Evolutionary conservation across 2,888 invertebrate genomes (phyloP).

Genomic region (Chloroclysta siterata): DNA sequence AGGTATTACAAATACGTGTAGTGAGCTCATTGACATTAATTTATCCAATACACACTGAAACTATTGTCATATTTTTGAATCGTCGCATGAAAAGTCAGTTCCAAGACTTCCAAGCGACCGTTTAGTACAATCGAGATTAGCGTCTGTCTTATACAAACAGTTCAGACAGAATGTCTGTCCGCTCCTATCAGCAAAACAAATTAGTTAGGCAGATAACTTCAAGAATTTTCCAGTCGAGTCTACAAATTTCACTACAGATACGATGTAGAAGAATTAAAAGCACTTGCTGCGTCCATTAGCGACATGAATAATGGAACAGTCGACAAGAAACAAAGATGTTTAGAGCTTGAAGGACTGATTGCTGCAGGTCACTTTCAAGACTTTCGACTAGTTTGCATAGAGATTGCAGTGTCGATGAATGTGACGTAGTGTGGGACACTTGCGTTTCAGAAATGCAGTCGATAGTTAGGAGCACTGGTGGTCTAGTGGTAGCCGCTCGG

Average conservation of each 20-base stretch:
- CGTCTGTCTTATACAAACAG: background rate
- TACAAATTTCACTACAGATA: slow-evolving; percentile 13
- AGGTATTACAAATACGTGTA: no score
- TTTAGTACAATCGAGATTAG: background rate
- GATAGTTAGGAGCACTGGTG: no score
- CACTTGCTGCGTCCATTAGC: slow-evolving; percentile 35
- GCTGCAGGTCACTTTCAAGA: slow-evolving; percentile 36
- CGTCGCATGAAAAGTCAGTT: background rate
- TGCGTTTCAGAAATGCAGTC: slow-evolving; percentile 2
- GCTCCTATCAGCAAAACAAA: background rate
- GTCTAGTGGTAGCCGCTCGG: no score
- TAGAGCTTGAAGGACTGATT: slow-evolving; percentile 34
- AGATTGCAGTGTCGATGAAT: slow-evolving; percentile 28
- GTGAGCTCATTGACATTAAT: no score
- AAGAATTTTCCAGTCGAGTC: background rate
- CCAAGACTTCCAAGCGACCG: background rate
- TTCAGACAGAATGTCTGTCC: no score
- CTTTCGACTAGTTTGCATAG: slow-evolving; percentile 44
- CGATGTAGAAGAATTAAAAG: slow-evolving; percentile 28
- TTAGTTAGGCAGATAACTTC: background rate
- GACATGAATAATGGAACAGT: slow-evolving; percentile 39
- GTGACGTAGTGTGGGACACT: slow-evolving; percentile 18
- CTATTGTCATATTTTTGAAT: background rate
- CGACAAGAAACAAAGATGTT: slow-evolving; percentile 40
- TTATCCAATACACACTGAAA: no score